Conservation (phyloP, 2,888 invertebrate species). For the Odontocerum albicorne region DNA sequence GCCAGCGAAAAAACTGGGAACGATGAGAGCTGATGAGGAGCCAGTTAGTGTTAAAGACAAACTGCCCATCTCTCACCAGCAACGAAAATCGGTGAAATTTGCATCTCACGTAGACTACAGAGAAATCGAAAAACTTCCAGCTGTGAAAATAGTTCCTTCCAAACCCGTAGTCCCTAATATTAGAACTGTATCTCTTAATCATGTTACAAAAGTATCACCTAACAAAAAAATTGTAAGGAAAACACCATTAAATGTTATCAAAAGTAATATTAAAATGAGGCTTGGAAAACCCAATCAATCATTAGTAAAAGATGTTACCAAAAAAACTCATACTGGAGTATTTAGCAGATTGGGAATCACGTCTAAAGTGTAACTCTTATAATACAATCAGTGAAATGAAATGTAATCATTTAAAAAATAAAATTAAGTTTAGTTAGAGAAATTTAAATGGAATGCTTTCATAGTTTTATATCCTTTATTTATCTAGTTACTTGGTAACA, state of each 20-base stretch:
- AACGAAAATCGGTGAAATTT: conserved; percentile 51
- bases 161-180: background rate
- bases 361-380: conserved; percentile 23
- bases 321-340: conserved; percentile 25
- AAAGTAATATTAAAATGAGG: conserved; percentile 27
- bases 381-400: no score
- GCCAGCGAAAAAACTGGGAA: conserved; percentile 44
- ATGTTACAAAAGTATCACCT: conserved; percentile 10
- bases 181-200: conserved; percentile 24
- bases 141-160: background rate
- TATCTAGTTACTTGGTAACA: no score
- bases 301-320: no score
- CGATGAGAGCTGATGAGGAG: conserved; percentile 54
- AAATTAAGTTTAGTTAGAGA: no score
- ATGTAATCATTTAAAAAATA: no score
- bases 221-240: conserved; percentile 24
- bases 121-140: conserved; percentile 45
- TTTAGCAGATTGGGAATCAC: conserved; percentile 30
- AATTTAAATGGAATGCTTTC: no score
- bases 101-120: conserved; percentile 52
- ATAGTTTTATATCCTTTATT: no score
- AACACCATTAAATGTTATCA: conserved; percentile 10
- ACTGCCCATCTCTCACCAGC: conserved; percentile 44
- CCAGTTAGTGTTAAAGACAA: conserved; percentile 52
- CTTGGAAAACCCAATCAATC: conserved; percentile 31